Evolutionary conservation across 2,113 vertebrate genomes (phyloP).

Genomic region (Tympanuchus pallidicinctus): DNA sequence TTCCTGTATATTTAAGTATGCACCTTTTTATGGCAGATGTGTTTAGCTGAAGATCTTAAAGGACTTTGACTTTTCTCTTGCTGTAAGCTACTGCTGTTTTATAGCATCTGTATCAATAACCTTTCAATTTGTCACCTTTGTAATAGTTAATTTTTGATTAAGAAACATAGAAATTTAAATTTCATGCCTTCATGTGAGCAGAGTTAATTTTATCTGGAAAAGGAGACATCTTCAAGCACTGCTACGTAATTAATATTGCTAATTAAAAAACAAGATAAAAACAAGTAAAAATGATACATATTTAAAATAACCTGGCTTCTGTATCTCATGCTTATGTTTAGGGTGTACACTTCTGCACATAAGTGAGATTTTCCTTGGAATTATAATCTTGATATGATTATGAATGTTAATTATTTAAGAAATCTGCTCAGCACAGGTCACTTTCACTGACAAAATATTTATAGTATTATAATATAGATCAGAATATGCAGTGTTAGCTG

Average conservation of each 20-base stretch:
- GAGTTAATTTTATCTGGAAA: not conserved
- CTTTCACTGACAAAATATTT: not conserved
- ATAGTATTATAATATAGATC: not conserved
- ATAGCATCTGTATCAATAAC: not conserved
- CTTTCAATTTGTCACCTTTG: not conserved
- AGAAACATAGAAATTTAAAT: not conserved
- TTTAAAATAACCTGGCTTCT: not conserved
- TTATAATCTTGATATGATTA: not conserved
- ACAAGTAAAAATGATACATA: not conserved
- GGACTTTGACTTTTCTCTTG: not conserved
- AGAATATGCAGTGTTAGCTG: not conserved
- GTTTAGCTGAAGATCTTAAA: not conserved
- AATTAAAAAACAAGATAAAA: not conserved
- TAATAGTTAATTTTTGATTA: not conserved
- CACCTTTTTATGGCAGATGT: not conserved
- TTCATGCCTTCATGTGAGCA: not conserved
- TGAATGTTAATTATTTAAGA: not conserved
- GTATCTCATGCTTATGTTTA: not conserved
- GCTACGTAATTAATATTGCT: not conserved
- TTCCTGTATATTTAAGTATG: not conserved
- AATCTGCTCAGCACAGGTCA: not conserved
- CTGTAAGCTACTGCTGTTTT: not conserved
- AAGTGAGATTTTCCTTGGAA: not conserved
- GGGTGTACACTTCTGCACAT: not conserved
- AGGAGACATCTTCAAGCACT: not conserved